These are phyloP conservation scores for Trematocara stigmaticum DNA, from an alignment of 2,113 vertebrate species.

Conservation along the genomic window DNA sequence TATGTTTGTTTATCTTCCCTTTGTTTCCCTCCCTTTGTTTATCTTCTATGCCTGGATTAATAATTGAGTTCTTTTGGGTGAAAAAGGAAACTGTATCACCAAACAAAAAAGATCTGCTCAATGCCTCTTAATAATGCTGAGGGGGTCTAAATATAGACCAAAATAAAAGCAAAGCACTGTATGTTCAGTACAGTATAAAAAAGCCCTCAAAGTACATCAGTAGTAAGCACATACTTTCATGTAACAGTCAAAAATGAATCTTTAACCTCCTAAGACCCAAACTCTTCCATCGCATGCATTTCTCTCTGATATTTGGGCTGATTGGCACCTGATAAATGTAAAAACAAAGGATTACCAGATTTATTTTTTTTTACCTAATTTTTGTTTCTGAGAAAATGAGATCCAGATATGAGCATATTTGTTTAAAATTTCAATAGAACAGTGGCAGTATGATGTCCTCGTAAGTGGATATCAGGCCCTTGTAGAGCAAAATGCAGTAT, in stretches of 20 bases:
- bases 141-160: slow-evolving; percentile 32
- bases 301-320: too few relatives aligned
- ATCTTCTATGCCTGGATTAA: slow-evolving; percentile 12
- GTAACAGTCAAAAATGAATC: slow-evolving; percentile 20
- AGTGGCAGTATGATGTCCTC: too few relatives aligned
- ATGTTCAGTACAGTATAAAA: slow-evolving; percentile 27
- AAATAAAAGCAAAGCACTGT: slow-evolving; percentile 36
- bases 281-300: neutral
- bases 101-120: neutral
- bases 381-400: too few relatives aligned
- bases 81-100: slow-evolving; percentile 3
- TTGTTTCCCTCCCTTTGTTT: too few relatives aligned
- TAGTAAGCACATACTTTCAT: slow-evolving; percentile 10
- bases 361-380: too few relatives aligned
- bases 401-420: too few relatives aligned
- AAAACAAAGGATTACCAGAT: too few relatives aligned
- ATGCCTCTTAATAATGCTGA: slow-evolving; percentile 7
- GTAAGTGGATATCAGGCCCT: too few relatives aligned
- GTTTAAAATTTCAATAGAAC: too few relatives aligned
- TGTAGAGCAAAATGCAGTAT: too few relatives aligned
- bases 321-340: too few relatives aligned
- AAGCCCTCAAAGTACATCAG: slow-evolving; percentile 19
- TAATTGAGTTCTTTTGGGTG: neutral
- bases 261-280: neutral
- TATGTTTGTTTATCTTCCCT: neutral